A percentile compares a stretch with the other conserved stretches of the same genome.
These are phyloP conservation scores for Pinna nobilis DNA, from an alignment of 1,140 invertebrate species.

Conservation along the genomic window DNA sequence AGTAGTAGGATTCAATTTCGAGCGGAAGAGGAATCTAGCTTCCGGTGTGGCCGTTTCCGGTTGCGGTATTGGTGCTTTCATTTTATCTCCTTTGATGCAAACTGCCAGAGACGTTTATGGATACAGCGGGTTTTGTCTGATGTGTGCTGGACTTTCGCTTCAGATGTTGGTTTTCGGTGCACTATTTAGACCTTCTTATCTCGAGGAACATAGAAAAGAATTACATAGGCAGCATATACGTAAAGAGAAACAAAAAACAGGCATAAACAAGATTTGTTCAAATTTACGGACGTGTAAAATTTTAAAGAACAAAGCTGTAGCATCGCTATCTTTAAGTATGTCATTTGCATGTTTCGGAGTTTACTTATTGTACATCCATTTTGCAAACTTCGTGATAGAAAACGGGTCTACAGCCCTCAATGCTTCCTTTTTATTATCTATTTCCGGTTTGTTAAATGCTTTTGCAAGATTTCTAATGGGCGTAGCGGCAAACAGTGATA, in stretches of 20 bases:
- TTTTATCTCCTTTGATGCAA: conserved; percentile 5
- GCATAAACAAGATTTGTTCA: background rate
- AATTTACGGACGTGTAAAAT: background rate
- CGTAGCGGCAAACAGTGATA: background rate
- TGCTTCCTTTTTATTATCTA: background rate
- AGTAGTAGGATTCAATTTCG: conserved; percentile 21
- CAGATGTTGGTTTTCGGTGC: conserved; percentile 14
- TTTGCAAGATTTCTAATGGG: background rate
- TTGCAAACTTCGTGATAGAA: background rate
- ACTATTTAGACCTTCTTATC: conserved; percentile 1
- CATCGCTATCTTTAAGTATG: background rate
- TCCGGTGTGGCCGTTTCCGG: conserved; percentile 13
- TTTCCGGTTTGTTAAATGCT: background rate
- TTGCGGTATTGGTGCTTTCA: conserved; percentile 5
- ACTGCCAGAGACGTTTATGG: conserved; percentile 7
- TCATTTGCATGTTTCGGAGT: background rate
- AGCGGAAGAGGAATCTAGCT: conserved; percentile 20
- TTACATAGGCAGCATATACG: background rate
- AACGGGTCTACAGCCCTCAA: background rate
- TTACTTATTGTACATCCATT: conserved; percentile 7
- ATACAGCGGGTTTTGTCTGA: background rate
- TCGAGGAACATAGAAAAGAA: background rate
- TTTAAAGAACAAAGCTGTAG: background rate
- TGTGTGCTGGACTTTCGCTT: background rate
- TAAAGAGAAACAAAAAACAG: background rate